A percentile compares a stretch with the other conserved stretches of the same genome.
phyloP scores from a whole-genome alignment of 2,113 vertebrate species.

The Alaudala cheleensis region DNA sequence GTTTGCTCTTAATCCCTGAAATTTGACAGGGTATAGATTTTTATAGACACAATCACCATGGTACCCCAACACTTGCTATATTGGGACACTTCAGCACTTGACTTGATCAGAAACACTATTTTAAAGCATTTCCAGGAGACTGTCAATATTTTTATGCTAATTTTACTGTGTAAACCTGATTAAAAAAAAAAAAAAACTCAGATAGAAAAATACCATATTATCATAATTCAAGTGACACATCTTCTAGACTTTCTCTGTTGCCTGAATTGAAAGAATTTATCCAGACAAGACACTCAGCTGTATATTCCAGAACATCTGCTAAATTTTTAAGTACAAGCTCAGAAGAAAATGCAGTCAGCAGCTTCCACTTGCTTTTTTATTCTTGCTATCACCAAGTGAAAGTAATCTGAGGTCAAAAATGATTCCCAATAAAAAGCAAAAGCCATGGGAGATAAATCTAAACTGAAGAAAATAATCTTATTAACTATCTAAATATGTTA shows the following conservation, averaged over 20 bases:
- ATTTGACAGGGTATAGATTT: constrained; percentile 26
- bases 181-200: not conserved
- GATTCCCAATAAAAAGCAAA: not conserved
- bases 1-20: not conserved
- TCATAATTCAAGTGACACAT: not conserved
- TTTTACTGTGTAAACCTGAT: not conserved
- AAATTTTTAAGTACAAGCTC: not conserved
- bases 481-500: not conserved
- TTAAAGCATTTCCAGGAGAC: not conserved
- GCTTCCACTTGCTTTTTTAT: not conserved
- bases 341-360: not conserved
- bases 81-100: not conserved
- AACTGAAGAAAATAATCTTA: constrained; percentile 1
- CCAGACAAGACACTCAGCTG: not conserved
- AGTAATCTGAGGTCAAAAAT: not conserved
- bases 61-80: constrained; percentile 28
- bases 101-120: constrained; percentile 12
- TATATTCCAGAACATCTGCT: not conserved
- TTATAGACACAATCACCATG: constrained; percentile 44
- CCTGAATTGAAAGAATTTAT: not conserved
- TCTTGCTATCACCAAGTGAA: not conserved
- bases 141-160: not conserved
- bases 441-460: not conserved
- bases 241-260: not conserved
- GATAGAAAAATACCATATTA: not conserved